These are phyloP conservation scores for Cephonodes hylas DNA, from an alignment of 2,888 invertebrate genomes.

Conservation along the genomic window DNA sequence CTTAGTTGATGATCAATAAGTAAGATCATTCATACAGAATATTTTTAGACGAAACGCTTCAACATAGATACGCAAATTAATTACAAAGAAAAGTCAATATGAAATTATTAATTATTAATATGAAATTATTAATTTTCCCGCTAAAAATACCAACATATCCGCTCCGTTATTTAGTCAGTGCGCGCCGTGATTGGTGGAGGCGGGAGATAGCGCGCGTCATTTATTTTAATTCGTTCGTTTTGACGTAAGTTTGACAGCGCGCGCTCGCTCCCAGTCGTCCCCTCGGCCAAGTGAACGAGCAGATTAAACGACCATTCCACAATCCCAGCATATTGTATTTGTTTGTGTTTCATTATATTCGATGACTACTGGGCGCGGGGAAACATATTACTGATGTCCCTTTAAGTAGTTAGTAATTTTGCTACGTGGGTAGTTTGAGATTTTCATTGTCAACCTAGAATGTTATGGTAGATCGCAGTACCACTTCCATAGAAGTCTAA, in stretches of 20 bases:
- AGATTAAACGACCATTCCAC: background rate
- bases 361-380: background rate
- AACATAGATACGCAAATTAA: no score
- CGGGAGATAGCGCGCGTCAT: conserved; percentile 67
- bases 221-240: conserved; percentile 75
- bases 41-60: no score
- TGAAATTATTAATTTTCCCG: background rate
- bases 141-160: background rate
- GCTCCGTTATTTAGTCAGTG: background rate
- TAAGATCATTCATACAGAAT: no score
- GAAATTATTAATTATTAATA: background rate
- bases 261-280: conserved; percentile 2
- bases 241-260: conserved; percentile 45
- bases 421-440: background rate
- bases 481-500: no score
- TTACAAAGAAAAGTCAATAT: background rate
- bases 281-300: conserved; percentile 5
- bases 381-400: background rate
- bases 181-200: conserved; percentile 52
- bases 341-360: conserved; percentile 1
- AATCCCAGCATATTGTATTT: background rate
- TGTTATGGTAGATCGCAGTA: no score
- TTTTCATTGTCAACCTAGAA: no score
- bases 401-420: background rate
- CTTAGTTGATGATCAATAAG: no score